A percentile compares a stretch with the other conserved stretches of the same genome.
phyloP scores from a whole-genome alignment of 2,888 invertebrate genomes.

The Gryllus longicercus region DNA sequence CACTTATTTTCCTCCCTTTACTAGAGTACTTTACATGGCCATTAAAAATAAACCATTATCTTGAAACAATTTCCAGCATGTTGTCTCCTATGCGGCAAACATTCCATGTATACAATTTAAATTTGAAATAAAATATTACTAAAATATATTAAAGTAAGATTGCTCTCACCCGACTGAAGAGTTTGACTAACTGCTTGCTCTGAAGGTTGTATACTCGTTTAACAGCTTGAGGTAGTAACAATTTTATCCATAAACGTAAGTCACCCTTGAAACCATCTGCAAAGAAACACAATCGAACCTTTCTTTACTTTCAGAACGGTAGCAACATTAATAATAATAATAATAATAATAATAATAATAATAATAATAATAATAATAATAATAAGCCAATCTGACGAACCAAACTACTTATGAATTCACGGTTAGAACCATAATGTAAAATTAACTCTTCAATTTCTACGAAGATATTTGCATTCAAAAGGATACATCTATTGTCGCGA shows the following conservation, averaged over 20 bases:
- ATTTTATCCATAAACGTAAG: conserved; percentile 72
- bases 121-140: too few relatives aligned
- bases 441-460: too few relatives aligned
- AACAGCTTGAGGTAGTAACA: conserved; percentile 76
- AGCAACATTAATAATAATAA: neutral
- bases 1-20: too few relatives aligned
- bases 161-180: conserved; percentile 65
- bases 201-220: conserved; percentile 89
- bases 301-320: conserved; percentile 22
- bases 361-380: neutral
- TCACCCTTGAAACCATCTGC: conserved; percentile 71
- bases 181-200: conserved; percentile 84
- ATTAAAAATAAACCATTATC: too few relatives aligned
- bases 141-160: too few relatives aligned
- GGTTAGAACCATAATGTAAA: too few relatives aligned
- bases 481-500: too few relatives aligned
- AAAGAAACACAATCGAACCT: conserved; percentile 49
- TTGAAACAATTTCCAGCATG: too few relatives aligned
- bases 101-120: too few relatives aligned
- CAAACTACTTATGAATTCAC: neutral
- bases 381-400: neutral
- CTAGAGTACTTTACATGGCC: too few relatives aligned
- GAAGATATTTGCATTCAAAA: too few relatives aligned
- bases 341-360: conserved; percentile 8
- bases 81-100: too few relatives aligned